Conservation (phyloP, 2,888 invertebrate species). For the Meiosimyza decipiens region DNA sequence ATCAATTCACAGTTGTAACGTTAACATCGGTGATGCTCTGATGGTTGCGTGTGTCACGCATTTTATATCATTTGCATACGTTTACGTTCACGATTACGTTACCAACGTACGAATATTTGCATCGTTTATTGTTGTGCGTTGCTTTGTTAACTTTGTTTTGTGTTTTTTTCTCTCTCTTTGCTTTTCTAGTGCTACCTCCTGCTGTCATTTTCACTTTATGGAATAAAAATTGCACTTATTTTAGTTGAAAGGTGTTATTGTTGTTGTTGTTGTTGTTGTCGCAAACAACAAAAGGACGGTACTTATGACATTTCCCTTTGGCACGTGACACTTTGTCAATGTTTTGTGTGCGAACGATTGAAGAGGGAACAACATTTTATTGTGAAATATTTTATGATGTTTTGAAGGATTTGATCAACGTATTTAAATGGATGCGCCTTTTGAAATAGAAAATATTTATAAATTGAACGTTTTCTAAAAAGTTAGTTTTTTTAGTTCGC, state of each 20-base stretch:
- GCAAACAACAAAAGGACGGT: conserved; percentile 12
- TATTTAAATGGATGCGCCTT: too few relatives aligned
- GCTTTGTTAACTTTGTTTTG: conserved; percentile 30
- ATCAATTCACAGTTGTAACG: conserved; percentile 47
- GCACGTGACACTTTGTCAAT: conserved; percentile 43
- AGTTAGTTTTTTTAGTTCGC: too few relatives aligned
- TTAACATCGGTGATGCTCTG: neutral
- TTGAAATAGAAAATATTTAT: too few relatives aligned
- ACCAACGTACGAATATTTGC: neutral
- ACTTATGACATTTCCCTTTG: conserved; percentile 36
- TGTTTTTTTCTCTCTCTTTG: neutral
- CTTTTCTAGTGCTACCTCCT: neutral
- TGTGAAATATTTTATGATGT: too few relatives aligned
- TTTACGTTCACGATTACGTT: neutral
- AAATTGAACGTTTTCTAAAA: too few relatives aligned
- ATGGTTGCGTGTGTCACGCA: conserved; percentile 18
- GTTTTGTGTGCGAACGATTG: neutral
- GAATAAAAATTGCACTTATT: conserved; percentile 28
- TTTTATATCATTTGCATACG: conserved; percentile 27
- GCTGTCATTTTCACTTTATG: neutral
- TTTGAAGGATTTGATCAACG: too few relatives aligned
- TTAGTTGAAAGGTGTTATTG: conserved; percentile 1
- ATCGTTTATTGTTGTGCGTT: conserved; percentile 26
- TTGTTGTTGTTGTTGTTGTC: neutral
- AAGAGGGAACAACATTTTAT: too few relatives aligned